A percentile compares a stretch with the other conserved stretches of the same genome.
phyloP scores from a whole-genome alignment of 1,140 invertebrate genomes.

The Apolygus lucorum region DNA sequence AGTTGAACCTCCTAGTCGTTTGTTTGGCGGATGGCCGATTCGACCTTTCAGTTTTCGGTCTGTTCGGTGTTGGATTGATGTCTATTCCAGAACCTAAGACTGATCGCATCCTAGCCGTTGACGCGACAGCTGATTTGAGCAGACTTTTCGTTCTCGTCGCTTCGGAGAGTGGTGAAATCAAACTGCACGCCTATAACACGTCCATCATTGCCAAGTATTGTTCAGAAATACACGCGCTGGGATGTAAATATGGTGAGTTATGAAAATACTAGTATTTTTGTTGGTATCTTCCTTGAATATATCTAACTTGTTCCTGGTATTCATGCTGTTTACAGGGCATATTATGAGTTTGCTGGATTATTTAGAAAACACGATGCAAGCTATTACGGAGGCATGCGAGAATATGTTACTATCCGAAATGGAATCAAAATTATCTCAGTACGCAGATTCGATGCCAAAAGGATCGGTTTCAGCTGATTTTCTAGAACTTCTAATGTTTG shows the following conservation, averaged over 20 bases:
- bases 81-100: slow-evolving; percentile 32
- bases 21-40: slow-evolving; percentile 64
- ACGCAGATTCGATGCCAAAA: slow-evolving; percentile 67
- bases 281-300: too few species aligned
- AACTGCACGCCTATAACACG: slow-evolving; percentile 53
- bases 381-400: slow-evolving; percentile 90
- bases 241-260: slow-evolving; percentile 54
- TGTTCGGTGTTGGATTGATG: slow-evolving; percentile 69
- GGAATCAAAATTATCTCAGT: slow-evolving; percentile 83
- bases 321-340: too few species aligned
- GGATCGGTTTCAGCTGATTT: slow-evolving; percentile 83
- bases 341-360: slow-evolving; percentile 57
- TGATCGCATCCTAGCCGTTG: slow-evolving; percentile 37
- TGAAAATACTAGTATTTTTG: too few species aligned
- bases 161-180: slow-evolving; percentile 37
- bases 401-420: slow-evolving; percentile 86
- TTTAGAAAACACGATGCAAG: slow-evolving; percentile 63
- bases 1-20: slow-evolving; percentile 68
- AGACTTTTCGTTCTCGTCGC: slow-evolving; percentile 36
- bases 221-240: slow-evolving; percentile 45
- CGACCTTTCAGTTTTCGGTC: slow-evolving; percentile 71
- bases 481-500: slow-evolving; percentile 81
- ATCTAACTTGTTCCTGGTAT: too few species aligned
- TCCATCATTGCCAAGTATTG: slow-evolving; percentile 54
- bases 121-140: slow-evolving; percentile 41